Conservation (phyloP, 2,113 vertebrate species). For the Galemys pyrenaicus region DNA sequence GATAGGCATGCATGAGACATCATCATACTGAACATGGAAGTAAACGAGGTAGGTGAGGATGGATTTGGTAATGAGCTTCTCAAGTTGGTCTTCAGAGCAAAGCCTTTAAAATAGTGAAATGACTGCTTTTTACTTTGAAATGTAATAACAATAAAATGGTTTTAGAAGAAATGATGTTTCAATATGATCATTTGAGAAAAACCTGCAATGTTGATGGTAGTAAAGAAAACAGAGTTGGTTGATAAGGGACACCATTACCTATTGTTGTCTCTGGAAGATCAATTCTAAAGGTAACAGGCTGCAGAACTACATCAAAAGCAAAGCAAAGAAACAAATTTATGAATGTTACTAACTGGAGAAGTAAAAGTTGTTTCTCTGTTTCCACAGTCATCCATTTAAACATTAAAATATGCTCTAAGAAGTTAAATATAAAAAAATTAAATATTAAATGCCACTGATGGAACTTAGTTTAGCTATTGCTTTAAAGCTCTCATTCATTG, state of each 20-base stretch:
- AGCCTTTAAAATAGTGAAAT: not conserved
- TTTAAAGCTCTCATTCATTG: not conserved
- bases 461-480: constrained; percentile 29
- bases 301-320: constrained; percentile 75
- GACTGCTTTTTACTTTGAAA: not conserved
- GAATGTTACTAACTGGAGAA: constrained; percentile 11
- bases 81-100: constrained; percentile 54
- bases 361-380: constrained; percentile 22
- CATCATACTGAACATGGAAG: not conserved
- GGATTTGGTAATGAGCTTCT: not conserved
- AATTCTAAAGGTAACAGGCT: constrained; percentile 77
- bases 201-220: not conserved
- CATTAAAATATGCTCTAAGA: not conserved
- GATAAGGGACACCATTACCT: constrained; percentile 83
- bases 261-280: constrained; percentile 79
- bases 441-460: not conserved
- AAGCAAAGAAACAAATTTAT: constrained; percentile 65
- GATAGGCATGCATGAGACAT: not conserved
- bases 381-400: not conserved
- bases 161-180: not conserved
- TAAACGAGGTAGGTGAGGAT: constrained; percentile 53
- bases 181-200: not conserved
- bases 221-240: constrained; percentile 50
- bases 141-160: not conserved
- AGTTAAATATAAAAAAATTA: too few species aligned